Conservation (phyloP, 1,140 invertebrate species). For the Drosophila trapezifrons region DNA sequence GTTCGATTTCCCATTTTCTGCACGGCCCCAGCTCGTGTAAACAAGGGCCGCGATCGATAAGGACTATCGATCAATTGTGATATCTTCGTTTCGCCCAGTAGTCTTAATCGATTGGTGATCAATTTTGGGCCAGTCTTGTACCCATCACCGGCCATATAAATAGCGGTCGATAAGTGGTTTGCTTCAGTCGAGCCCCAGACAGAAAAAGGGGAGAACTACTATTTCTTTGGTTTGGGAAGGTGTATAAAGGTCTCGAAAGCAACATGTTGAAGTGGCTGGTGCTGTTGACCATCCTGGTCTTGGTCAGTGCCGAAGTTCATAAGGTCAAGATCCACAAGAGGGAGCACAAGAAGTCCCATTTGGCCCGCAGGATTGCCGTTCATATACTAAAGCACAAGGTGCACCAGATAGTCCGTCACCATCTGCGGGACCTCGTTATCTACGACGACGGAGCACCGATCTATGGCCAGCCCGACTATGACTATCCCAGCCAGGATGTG, state of each 20-base stretch:
- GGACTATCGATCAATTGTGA: conserved; percentile 49
- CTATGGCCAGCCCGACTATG: conserved; percentile 36
- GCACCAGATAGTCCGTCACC: conserved; percentile 18
- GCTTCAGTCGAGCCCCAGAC: conserved; percentile 46
- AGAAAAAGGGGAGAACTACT: conserved; percentile 24
- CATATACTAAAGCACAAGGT: conserved; percentile 60
- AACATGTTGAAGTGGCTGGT: conserved; percentile 63
- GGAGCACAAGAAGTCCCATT: conserved; percentile 37
- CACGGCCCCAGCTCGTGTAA: conserved; percentile 36
- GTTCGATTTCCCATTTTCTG: not conserved
- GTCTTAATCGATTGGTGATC: conserved; percentile 50
- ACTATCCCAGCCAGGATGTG: conserved; percentile 18
- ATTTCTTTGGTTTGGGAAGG: conserved; percentile 1
- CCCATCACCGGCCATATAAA: conserved; percentile 47
- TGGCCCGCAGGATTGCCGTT: conserved; percentile 33
- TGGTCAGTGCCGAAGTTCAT: conserved; percentile 59
- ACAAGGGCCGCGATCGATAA: conserved; percentile 34
- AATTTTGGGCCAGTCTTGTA: conserved; percentile 24
- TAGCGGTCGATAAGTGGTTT: not conserved
- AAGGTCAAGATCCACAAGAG: conserved; percentile 58
- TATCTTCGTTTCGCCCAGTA: conserved; percentile 34
- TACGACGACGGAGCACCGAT: conserved; percentile 30
- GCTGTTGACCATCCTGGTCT: conserved; percentile 42
- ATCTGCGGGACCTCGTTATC: conserved; percentile 6
- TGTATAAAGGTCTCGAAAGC: not conserved